Percentiles rank a stretch among this genome's conserved stretches.
Evolutionary conservation across 2,888 invertebrate species (phyloP).

Genomic region (Eupithecia centaureata): DNA sequence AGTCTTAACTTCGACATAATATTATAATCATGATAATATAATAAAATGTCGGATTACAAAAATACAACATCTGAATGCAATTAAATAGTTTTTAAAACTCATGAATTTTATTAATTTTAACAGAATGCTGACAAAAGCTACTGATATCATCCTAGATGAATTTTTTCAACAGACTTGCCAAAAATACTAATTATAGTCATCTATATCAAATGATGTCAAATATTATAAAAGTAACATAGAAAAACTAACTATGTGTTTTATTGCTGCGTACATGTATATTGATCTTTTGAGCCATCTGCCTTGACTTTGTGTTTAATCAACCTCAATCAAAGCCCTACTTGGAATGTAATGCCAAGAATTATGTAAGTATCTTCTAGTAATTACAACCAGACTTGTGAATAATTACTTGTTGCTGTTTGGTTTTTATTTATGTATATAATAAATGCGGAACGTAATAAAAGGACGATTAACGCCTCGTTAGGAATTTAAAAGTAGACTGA

Average conservation of each 20-base stretch:
- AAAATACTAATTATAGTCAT: no score
- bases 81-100: no score
- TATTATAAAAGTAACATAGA: background rate
- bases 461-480: background rate
- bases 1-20: no score
- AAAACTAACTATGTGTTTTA: background rate
- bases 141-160: no score
- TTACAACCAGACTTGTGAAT: constrained; percentile 4
- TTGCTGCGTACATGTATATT: background rate
- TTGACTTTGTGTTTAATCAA: constrained; percentile 10
- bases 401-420: constrained; percentile 1
- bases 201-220: no score
- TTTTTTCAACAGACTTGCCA: no score
- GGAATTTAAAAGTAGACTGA: background rate
- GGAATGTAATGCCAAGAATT: constrained; percentile 11
- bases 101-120: no score
- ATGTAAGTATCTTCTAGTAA: constrained; percentile 4
- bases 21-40: no score
- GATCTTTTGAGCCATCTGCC: constrained; percentile 1
- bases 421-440: background rate
- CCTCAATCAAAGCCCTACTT: constrained; percentile 1
- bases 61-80: no score
- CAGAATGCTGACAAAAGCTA: no score
- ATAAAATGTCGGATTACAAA: no score
- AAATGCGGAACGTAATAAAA: background rate